These are phyloP conservation scores for Oscheius sp. DNA, from an alignment of 2,888 invertebrate genomes.

Conservation along the genomic window DNA sequence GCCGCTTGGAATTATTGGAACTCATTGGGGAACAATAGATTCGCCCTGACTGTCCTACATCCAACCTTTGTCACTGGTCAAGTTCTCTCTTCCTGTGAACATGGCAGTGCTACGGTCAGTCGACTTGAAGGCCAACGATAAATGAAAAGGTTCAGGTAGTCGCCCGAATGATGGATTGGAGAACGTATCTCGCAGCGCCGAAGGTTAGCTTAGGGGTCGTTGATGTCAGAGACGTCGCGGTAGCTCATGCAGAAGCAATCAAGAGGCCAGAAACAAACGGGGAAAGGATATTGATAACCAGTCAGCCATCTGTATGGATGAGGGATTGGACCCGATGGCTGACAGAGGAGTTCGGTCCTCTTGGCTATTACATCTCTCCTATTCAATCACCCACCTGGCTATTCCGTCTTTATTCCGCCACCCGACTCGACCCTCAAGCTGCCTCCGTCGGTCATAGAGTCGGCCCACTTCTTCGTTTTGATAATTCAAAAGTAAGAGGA, in stretches of 20 bases:
- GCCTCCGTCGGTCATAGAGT: conserved; percentile 64
- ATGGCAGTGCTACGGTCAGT: conserved; percentile 50
- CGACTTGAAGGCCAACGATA: background rate
- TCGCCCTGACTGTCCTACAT: conserved; percentile 50
- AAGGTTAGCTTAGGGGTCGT: conserved; percentile 71
- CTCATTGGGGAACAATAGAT: conserved; percentile 29
- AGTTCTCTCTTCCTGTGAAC: conserved; percentile 47
- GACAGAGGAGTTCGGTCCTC: conserved; percentile 72
- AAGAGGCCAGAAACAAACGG: conserved; percentile 71
- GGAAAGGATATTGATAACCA: conserved; percentile 71
- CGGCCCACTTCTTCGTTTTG: conserved; percentile 63
- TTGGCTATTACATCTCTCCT: conserved; percentile 72
- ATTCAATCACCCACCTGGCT: conserved; percentile 71
- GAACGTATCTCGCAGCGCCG: conserved; percentile 52
- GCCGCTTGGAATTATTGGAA: conserved; percentile 55
- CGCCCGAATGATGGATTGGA: conserved; percentile 51
- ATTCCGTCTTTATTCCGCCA: conserved; percentile 70
- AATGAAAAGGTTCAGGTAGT: conserved; percentile 38
- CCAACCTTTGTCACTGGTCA: conserved; percentile 56
- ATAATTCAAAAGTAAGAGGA: conserved; percentile 66
- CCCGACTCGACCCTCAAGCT: conserved; percentile 72
- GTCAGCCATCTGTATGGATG: conserved; percentile 72
- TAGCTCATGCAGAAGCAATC: conserved; percentile 69
- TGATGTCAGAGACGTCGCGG: conserved; percentile 74
- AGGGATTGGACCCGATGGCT: conserved; percentile 73